phyloP scores from a whole-genome alignment of 2,797 vertebrate species.

The Euphonia xanthogaster region DNA sequence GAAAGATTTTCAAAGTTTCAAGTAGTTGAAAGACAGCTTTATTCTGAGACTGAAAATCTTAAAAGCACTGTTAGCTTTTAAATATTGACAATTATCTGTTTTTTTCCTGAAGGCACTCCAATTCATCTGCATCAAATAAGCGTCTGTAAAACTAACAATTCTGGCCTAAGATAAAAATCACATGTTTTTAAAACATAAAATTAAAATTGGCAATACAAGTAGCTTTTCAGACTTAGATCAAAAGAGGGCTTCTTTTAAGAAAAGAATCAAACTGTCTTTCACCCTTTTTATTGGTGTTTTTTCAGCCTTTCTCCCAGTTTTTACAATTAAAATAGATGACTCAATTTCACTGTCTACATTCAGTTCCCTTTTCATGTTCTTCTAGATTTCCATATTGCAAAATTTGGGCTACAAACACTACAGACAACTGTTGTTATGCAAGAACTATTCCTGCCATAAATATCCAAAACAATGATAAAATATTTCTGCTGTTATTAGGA shows the following conservation, averaged over 20 bases:
- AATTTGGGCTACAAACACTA: neutral
- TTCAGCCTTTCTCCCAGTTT: slow-evolving; percentile 46
- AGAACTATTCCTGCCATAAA: slow-evolving; percentile 33
- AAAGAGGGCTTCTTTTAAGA: slow-evolving; percentile 39
- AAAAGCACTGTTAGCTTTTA: slow-evolving; percentile 47
- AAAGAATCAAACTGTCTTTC: slow-evolving; percentile 59
- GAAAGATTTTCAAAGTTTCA: slow-evolving; percentile 16
- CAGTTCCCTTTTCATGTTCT: slow-evolving; percentile 58
- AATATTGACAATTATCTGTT: slow-evolving; percentile 52
- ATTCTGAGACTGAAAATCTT: slow-evolving; percentile 18
- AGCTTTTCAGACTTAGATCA: slow-evolving; percentile 64
- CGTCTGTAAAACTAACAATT: slow-evolving; percentile 57
- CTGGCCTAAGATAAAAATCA: slow-evolving; percentile 65
- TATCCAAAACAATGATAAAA: slow-evolving; percentile 55
- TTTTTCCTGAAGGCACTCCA: slow-evolving; percentile 53
- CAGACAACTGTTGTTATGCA: slow-evolving; percentile 21
- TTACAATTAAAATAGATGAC: slow-evolving; percentile 57
- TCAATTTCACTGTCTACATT: slow-evolving; percentile 53
- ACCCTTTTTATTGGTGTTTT: slow-evolving; percentile 55
- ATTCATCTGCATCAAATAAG: slow-evolving; percentile 68
- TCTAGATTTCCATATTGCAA: slow-evolving; percentile 59
- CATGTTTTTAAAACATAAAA: slow-evolving; percentile 67
- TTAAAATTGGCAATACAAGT: slow-evolving; percentile 62
- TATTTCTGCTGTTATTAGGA: slow-evolving; percentile 54
- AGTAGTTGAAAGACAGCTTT: slow-evolving; percentile 31